These are phyloP conservation scores for Notarius lentiginosus DNA, from an alignment of 2,113 vertebrate species.

Conservation along the genomic window DNA sequence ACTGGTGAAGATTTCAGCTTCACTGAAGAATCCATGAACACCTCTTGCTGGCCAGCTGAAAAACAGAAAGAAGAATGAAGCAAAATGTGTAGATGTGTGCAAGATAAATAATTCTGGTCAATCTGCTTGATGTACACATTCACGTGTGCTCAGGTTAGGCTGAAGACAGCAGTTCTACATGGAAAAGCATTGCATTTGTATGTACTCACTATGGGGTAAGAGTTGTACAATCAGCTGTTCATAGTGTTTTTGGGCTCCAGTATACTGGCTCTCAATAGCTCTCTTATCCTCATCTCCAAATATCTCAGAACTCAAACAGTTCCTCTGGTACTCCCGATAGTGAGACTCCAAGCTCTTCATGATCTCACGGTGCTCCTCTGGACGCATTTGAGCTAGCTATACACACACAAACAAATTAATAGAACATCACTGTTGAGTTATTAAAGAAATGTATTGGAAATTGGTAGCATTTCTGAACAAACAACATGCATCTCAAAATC, in stretches of 20 bases:
- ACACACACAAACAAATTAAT: neutral
- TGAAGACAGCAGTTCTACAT: neutral
- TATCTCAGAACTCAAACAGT: slow-evolving; percentile 83
- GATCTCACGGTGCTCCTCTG: slow-evolving; percentile 85
- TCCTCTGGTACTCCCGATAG: slow-evolving; percentile 85
- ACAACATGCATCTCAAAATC: neutral
- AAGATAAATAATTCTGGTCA: neutral
- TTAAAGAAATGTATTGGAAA: neutral
- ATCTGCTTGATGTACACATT: neutral
- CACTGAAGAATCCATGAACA: neutral
- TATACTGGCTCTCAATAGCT: slow-evolving; percentile 81
- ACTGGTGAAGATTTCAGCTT: neutral
- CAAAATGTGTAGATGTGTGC: neutral
- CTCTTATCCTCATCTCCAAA: slow-evolving; percentile 86
- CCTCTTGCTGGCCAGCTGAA: slow-evolving; percentile 11
- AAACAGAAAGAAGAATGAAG: slow-evolving; percentile 2
- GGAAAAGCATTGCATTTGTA: neutral
- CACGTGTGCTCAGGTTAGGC: neutral
- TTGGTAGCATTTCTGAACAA: neutral
- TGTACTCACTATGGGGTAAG: slow-evolving; percentile 66
- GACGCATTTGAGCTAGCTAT: slow-evolving; percentile 71
- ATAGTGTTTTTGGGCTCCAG: slow-evolving; percentile 82
- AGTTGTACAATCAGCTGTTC: slow-evolving; percentile 84
- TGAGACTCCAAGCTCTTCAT: slow-evolving; percentile 82
- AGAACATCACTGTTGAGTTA: neutral